Evolutionary conservation across 2,888 invertebrate genomes (phyloP).

Genomic region (Athalia cordata): DNA sequence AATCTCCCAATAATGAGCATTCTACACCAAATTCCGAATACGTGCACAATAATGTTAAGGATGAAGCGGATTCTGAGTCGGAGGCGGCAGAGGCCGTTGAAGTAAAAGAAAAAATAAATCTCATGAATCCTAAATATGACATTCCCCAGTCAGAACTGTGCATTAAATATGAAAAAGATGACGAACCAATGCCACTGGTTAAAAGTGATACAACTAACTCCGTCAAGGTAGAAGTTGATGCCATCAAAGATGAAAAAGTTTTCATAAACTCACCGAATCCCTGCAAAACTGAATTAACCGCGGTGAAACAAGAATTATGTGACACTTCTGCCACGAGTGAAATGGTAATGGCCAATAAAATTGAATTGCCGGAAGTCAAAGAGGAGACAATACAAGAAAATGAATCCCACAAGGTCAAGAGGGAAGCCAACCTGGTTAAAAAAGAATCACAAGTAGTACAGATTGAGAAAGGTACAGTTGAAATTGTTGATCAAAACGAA

Average conservation of each 20-base stretch:
- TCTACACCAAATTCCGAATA: constrained; percentile 56
- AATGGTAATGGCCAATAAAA: constrained; percentile 40
- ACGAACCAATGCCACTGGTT: constrained; percentile 47
- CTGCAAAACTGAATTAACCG: constrained; percentile 45
- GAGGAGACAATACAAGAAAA: constrained; percentile 32
- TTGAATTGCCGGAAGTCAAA: constrained; percentile 42
- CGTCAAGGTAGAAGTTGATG: constrained; percentile 71
- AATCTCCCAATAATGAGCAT: constrained; percentile 61
- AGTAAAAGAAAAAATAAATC: constrained; percentile 42
- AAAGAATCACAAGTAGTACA: constrained; percentile 26
- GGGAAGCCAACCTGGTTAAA: constrained; percentile 26
- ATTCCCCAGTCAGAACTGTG: constrained; percentile 37
- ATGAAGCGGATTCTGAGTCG: constrained; percentile 55
- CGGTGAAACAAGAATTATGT: constrained; percentile 32
- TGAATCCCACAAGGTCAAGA: constrained; percentile 44
- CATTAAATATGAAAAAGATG: constrained; percentile 49
- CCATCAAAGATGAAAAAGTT: constrained; percentile 53
- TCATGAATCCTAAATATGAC: constrained; percentile 4
- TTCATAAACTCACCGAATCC: constrained; percentile 25
- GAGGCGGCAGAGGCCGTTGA: constrained; percentile 49
- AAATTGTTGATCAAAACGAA: constrained; percentile 69
- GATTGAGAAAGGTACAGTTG: constrained; percentile 68
- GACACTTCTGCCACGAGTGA: constrained; percentile 19
- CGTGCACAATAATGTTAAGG: constrained; percentile 58
- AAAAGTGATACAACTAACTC: constrained; percentile 59